Conservation (phyloP, 2,113 vertebrate species). For the Oryzias melastigma region DNA sequence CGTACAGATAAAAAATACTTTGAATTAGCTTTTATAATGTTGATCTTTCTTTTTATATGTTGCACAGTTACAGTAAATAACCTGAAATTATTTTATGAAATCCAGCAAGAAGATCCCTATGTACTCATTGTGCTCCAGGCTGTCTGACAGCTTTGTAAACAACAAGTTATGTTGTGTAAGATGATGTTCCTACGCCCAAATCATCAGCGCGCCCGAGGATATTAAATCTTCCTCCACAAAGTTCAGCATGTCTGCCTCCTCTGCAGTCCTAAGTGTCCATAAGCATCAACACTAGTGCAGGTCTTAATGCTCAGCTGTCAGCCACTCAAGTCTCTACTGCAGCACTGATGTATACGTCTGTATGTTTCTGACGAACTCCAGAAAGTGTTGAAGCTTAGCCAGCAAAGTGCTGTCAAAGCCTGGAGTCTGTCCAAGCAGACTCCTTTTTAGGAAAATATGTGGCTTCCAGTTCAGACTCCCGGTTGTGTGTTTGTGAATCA, state of each 20-base stretch:
- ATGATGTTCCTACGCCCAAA: neutral
- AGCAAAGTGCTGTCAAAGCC: constrained; percentile 18
- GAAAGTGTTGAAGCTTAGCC: constrained; percentile 41
- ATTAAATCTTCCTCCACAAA: neutral
- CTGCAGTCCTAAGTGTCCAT: constrained; percentile 1
- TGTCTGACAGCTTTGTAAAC: neutral
- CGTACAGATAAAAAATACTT: constrained; percentile 4
- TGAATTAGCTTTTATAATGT: neutral
- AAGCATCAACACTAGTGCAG: constrained; percentile 1
- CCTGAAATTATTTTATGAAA: too few species aligned
- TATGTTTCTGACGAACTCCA: constrained; percentile 24
- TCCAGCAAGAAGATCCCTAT: too few species aligned
- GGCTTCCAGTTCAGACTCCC: constrained; percentile 62
- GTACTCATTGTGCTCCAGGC: neutral
- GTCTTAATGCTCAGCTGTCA: constrained; percentile 45
- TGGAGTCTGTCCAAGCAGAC: constrained; percentile 51
- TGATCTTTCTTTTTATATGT: constrained; percentile 6
- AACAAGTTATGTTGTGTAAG: constrained; percentile 16
- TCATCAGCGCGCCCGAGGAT: neutral
- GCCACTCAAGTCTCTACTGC: constrained; percentile 10
- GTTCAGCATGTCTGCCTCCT: neutral
- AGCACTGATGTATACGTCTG: constrained; percentile 10
- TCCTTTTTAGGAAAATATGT: constrained; percentile 68
- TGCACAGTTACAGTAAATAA: neutral
- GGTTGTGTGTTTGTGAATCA: constrained; percentile 60